Evolutionary conservation across 1,140 invertebrate species (phyloP).

Genomic region (Neodiprion pinetum): DNA sequence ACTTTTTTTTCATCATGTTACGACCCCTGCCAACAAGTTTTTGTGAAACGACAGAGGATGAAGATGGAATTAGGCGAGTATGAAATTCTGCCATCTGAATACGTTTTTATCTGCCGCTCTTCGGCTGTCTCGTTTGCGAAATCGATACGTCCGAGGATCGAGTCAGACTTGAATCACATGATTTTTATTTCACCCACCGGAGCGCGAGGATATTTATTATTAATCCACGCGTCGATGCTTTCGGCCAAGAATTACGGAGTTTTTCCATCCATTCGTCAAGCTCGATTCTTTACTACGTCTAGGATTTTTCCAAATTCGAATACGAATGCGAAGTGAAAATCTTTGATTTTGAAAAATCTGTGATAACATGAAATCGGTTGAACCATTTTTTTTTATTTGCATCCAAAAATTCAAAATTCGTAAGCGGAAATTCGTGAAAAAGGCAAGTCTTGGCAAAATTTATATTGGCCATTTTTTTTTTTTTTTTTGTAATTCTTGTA

Average conservation of each 20-base stretch:
- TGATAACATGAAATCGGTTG: too few species aligned
- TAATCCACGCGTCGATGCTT: not conserved
- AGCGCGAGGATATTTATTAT: not conserved
- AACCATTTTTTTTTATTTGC: too few species aligned
- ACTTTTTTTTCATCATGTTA: slow-evolving; percentile 11
- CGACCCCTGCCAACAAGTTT: not conserved
- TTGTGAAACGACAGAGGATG: slow-evolving; percentile 17
- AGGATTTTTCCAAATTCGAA: too few species aligned
- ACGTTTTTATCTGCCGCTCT: too few species aligned
- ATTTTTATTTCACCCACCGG: not conserved
- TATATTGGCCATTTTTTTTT: too few species aligned
- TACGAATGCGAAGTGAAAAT: too few species aligned
- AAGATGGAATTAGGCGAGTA: slow-evolving; percentile 10
- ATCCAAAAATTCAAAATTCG: too few species aligned
- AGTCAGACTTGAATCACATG: slow-evolving; percentile 1
- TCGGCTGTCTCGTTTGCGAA: not conserved
- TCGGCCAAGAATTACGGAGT: not conserved
- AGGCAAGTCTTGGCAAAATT: too few species aligned
- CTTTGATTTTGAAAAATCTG: too few species aligned
- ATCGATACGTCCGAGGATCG: slow-evolving; percentile 20
- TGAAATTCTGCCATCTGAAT: not conserved
- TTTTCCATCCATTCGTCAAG: not conserved
- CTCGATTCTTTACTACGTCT: too few species aligned
- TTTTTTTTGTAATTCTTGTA: too few species aligned
- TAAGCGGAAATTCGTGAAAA: too few species aligned